Percentiles rank a stretch among this genome's conserved stretches.
phyloP scores from a whole-genome alignment of 1,140 invertebrate genomes.

The Drosophila sproati region DNA sequence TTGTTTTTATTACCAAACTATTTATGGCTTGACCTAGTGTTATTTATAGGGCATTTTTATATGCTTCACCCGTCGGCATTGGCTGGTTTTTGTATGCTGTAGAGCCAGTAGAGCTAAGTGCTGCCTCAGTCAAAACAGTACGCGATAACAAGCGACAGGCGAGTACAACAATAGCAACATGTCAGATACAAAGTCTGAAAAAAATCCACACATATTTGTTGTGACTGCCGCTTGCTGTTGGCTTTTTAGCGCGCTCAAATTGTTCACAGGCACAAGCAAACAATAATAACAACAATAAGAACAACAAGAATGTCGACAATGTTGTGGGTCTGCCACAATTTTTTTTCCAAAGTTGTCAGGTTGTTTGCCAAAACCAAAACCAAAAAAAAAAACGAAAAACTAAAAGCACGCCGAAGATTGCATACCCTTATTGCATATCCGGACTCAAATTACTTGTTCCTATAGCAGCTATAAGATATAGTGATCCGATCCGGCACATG shows the following conservation, averaged over 20 bases:
- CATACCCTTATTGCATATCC: too few species aligned
- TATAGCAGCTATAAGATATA: too few species aligned
- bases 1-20: too few species aligned
- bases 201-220: constrained; percentile 16
- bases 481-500: too few species aligned
- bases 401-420: too few species aligned
- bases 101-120: neutral
- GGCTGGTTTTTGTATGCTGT: constrained; percentile 8
- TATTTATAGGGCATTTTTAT: constrained; percentile 2
- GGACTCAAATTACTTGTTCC: too few species aligned
- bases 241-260: too few species aligned
- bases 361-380: constrained; percentile 4
- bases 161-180: constrained; percentile 1
- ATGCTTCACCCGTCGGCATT: neutral
- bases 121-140: constrained; percentile 12
- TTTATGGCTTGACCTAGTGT: neutral
- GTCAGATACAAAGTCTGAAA: constrained; percentile 7
- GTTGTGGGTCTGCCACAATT: constrained; percentile 23
- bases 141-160: constrained; percentile 5
- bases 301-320: constrained; percentile 20
- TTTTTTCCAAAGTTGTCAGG: constrained; percentile 39
- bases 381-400: neutral
- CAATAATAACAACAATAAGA: constrained; percentile 9
- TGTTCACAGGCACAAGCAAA: neutral
- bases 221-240: neutral